These are phyloP conservation scores for Diachrysia chrysitis DNA, from an alignment of 2,888 invertebrate species.

Conservation along the genomic window DNA sequence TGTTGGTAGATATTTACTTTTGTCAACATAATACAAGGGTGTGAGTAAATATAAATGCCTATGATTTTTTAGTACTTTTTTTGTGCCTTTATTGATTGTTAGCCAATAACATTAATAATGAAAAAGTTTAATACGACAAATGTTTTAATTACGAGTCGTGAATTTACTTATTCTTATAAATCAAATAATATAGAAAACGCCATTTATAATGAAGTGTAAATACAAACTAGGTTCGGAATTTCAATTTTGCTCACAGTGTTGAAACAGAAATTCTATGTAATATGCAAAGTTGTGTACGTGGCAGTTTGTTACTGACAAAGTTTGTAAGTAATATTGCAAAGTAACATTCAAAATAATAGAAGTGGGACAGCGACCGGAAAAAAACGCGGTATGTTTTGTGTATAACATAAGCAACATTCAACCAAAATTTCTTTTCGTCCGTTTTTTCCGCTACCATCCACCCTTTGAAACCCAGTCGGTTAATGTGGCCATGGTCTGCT, in stretches of 20 bases:
- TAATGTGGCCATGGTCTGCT: slow-evolving; percentile 9
- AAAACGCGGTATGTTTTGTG: slow-evolving; percentile 7
- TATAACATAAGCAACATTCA: slow-evolving; percentile 2
- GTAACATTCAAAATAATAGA: slow-evolving; percentile 9
- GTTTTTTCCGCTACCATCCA: slow-evolving; percentile 5
- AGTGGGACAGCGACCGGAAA: neutral
- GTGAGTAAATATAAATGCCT: no score
- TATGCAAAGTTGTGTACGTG: slow-evolving; percentile 11
- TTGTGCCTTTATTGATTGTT: no score
- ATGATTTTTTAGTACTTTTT: no score
- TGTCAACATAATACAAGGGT: no score
- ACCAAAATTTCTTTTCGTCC: neutral
- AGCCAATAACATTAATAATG: no score
- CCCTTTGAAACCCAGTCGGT: slow-evolving; percentile 7
- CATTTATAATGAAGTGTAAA: slow-evolving; percentile 6
- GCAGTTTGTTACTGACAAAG: slow-evolving; percentile 11
- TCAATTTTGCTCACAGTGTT: slow-evolving; percentile 11
- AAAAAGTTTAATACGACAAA: neutral
- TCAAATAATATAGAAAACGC: slow-evolving; percentile 2
- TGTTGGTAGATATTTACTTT: no score
- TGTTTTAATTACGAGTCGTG: neutral
- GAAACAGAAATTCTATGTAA: slow-evolving; percentile 12
- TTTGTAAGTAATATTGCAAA: slow-evolving; percentile 8
- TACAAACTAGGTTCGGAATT: slow-evolving; percentile 11
- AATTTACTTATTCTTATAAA: neutral